Conservation (phyloP, 2,113 vertebrate genomes). For the Todiramphus saurophagus region DNA sequence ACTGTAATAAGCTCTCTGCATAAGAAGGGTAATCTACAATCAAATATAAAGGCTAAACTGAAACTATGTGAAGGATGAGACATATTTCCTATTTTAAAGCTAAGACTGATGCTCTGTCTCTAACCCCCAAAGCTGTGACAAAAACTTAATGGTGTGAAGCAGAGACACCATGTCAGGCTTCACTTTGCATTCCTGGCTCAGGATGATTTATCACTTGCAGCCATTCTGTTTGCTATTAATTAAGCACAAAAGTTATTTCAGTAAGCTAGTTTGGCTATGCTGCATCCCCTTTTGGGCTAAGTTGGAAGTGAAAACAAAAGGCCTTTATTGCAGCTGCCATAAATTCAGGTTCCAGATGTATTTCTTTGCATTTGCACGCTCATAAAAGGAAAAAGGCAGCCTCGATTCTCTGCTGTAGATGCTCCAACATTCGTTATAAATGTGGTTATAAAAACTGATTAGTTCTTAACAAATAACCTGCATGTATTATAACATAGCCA, state of each 20-base stretch:
- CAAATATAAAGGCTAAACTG: slow-evolving; percentile 47
- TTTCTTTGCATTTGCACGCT: neutral
- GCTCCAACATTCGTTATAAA: neutral
- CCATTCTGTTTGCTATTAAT: slow-evolving; percentile 30
- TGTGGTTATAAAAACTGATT: neutral
- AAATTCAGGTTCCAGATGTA: neutral
- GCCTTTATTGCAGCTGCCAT: neutral
- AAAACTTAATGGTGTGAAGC: slow-evolving; percentile 30
- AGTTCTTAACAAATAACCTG: neutral
- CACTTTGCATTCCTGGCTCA: neutral
- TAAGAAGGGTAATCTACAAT: slow-evolving; percentile 62
- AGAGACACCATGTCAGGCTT: slow-evolving; percentile 15
- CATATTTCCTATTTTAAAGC: slow-evolving; percentile 26
- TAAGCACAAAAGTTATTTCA: slow-evolving; percentile 22
- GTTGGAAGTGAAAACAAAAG: slow-evolving; percentile 5
- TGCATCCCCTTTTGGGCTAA: neutral
- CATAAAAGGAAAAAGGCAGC: neutral
- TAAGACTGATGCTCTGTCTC: neutral
- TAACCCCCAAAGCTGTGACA: slow-evolving; percentile 24
- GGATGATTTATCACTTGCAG: slow-evolving; percentile 28
- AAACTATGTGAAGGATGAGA: slow-evolving; percentile 42
- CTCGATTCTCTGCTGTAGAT: neutral
- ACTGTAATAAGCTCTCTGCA: slow-evolving; percentile 46
- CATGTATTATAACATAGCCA: neutral
- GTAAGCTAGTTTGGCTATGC: neutral